Percentiles rank a stretch among this genome's conserved stretches.
Evolutionary conservation across 2,113 vertebrate genomes (phyloP).

Genomic region (Garra rufa): DNA sequence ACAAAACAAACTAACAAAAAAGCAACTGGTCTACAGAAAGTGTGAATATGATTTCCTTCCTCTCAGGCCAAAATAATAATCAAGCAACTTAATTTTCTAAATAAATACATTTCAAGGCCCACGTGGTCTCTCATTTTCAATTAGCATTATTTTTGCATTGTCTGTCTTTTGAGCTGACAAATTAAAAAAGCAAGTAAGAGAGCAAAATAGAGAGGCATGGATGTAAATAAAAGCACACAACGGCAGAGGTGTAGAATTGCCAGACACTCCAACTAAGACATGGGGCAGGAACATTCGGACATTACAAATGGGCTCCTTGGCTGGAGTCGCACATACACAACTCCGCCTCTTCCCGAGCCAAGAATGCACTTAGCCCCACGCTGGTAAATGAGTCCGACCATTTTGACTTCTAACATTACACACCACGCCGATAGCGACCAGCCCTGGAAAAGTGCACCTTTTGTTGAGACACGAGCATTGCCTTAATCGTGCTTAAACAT

Average conservation of each 20-base stretch:
- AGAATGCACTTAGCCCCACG: slow-evolving; percentile 95
- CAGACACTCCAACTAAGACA: slow-evolving; percentile 85
- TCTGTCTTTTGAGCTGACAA: slow-evolving; percentile 76
- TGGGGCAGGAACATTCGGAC: slow-evolving; percentile 79
- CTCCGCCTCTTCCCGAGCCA: slow-evolving; percentile 79
- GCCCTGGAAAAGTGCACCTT: slow-evolving; percentile 73
- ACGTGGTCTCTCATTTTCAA: background rate
- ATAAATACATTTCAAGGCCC: background rate
- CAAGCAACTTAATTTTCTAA: background rate
- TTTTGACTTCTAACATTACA: slow-evolving; percentile 87
- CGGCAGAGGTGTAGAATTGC: slow-evolving; percentile 82
- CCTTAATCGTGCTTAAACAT: slow-evolving; percentile 70
- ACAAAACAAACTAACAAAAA: too few relatives aligned
- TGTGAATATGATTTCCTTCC: background rate
- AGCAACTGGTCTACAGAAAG: background rate
- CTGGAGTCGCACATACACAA: slow-evolving; percentile 84
- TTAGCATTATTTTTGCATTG: background rate
- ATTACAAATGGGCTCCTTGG: slow-evolving; percentile 93
- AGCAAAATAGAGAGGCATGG: background rate
- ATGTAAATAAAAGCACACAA: slow-evolving; percentile 35
- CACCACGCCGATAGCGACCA: slow-evolving; percentile 73
- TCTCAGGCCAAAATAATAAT: background rate
- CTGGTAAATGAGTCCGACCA: slow-evolving; percentile 91
- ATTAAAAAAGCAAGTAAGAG: slow-evolving; percentile 68
- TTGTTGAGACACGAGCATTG: slow-evolving; percentile 69